A percentile compares a stretch with the other conserved stretches of the same genome.
These are phyloP conservation scores for Drosophila rufa DNA, from an alignment of 1,140 invertebrate species.

Conservation along the genomic window DNA sequence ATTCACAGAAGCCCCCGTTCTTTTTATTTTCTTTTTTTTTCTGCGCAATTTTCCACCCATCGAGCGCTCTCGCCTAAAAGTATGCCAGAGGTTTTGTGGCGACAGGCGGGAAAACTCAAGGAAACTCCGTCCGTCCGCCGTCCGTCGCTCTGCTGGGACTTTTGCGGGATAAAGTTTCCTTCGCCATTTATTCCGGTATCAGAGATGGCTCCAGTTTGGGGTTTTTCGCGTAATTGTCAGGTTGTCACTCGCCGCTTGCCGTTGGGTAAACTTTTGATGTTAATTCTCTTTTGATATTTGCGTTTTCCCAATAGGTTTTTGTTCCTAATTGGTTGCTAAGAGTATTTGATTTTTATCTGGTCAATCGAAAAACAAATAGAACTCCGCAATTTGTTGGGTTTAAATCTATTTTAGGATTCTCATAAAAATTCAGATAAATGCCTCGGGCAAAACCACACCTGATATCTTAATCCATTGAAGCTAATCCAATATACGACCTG, in stretches of 20 bases:
- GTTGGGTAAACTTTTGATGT: constrained; percentile 18
- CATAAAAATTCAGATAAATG: not conserved
- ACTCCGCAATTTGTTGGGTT: not conserved
- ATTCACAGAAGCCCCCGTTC: not conserved
- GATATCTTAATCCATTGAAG: constrained; percentile 24
- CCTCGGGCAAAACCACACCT: not conserved
- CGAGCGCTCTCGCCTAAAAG: constrained; percentile 23
- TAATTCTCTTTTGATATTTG: constrained; percentile 25
- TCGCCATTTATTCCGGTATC: constrained; percentile 39
- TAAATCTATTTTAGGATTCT: no score
- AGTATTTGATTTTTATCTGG: not conserved
- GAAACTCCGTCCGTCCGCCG: constrained; percentile 1
- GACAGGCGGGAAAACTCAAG: constrained; percentile 31
- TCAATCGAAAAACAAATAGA: not conserved
- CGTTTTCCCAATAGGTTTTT: constrained; percentile 3
- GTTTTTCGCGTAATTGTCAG: constrained; percentile 37
- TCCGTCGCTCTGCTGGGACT: not conserved
- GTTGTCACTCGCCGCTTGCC: constrained; percentile 18
- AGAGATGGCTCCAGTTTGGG: constrained; percentile 17
- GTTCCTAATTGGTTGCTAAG: constrained; percentile 1
- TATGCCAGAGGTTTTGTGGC: constrained; percentile 33
- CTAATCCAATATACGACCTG: constrained; percentile 27
- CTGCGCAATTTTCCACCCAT: not conserved
- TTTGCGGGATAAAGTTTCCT: constrained; percentile 27
- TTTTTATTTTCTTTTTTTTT: not conserved